Evolutionary conservation across 2,888 invertebrate species (phyloP).

Genomic region (Stenotaenia linearis): DNA sequence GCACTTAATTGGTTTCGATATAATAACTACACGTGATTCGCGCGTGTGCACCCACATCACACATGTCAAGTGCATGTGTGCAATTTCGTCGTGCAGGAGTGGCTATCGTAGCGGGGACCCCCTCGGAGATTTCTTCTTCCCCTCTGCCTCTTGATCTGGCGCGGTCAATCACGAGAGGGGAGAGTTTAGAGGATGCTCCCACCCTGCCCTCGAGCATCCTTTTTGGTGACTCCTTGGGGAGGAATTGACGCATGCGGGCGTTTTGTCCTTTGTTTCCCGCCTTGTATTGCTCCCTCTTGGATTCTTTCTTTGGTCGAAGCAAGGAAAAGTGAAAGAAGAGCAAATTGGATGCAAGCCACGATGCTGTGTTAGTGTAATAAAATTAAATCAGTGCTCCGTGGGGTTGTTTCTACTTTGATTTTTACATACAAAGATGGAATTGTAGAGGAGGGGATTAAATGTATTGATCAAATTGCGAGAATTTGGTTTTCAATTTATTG

Average conservation of each 20-base stretch:
- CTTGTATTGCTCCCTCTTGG: background rate
- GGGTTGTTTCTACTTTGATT: constrained; percentile 16
- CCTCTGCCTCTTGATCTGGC: background rate
- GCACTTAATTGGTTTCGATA: constrained; percentile 4
- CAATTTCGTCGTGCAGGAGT: background rate
- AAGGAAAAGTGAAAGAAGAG: constrained; percentile 2
- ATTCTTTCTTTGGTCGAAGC: background rate
- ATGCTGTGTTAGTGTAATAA: constrained; percentile 5
- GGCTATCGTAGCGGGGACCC: background rate
- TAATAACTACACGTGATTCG: background rate
- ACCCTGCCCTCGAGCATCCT: background rate
- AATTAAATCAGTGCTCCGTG: constrained; percentile 21
- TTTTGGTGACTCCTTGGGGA: constrained; percentile 8
- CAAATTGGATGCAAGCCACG: constrained; percentile 18
- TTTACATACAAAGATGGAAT: background rate
- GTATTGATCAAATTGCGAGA: background rate
- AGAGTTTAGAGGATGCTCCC: constrained; percentile 15
- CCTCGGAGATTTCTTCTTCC: background rate
- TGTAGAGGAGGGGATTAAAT: background rate
- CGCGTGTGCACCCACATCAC: background rate
- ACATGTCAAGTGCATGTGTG: constrained; percentile 5
- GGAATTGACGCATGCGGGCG: background rate
- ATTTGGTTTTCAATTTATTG: background rate
- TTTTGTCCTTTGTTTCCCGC: constrained; percentile 1
- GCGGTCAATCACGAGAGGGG: constrained; percentile 8